These are phyloP conservation scores for Andrena marginata DNA, from an alignment of 2,888 invertebrate species.

Conservation along the genomic window DNA sequence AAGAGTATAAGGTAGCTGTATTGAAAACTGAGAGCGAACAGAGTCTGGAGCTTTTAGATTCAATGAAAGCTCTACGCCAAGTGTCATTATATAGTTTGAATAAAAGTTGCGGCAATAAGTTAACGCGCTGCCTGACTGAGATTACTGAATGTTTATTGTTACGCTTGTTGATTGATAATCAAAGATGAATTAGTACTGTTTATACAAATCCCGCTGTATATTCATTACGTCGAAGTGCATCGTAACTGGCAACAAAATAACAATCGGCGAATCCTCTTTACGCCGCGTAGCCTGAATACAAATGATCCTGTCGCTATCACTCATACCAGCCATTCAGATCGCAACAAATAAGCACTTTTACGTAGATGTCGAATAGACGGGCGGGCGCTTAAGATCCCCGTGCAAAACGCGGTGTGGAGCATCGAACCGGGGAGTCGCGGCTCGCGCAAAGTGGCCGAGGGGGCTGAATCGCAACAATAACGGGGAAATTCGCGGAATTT, in stretches of 20 bases:
- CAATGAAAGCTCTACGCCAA: no score
- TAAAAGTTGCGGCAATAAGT: no score
- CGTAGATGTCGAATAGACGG: background rate
- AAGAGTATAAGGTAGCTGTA: no score
- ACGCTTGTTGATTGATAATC: background rate
- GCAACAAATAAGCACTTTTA: constrained; percentile 7
- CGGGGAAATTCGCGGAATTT: constrained; percentile 37
- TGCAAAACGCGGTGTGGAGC: background rate
- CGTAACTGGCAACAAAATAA: background rate
- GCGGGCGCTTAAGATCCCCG: background rate
- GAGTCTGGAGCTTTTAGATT: no score
- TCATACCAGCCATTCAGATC: background rate
- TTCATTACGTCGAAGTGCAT: background rate
- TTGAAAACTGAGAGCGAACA: no score
- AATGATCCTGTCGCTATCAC: background rate
- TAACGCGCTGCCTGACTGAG: no score
- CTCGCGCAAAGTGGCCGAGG: background rate
- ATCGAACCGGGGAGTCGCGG: background rate
- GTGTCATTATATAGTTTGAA: no score
- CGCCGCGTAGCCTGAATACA: background rate
- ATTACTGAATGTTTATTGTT: no score
- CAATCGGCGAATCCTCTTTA: background rate
- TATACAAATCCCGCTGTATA: background rate
- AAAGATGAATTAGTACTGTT: background rate
- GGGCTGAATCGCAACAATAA: constrained; percentile 9